Base-by-base conservation (phyloP, 1,140 invertebrate species). In the Conus ventricosus region DNA sequence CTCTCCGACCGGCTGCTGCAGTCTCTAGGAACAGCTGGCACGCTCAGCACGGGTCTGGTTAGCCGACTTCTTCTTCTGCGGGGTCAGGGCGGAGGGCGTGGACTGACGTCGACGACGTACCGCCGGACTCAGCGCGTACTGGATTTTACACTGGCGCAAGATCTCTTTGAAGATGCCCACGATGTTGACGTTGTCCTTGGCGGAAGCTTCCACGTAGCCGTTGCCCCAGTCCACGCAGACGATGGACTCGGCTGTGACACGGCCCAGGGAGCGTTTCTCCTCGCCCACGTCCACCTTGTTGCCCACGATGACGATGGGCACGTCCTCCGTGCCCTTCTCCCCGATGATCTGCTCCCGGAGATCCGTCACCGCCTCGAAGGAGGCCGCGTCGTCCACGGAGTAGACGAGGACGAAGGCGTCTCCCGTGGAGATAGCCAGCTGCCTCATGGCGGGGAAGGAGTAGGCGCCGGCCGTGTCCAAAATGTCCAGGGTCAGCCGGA, bases 401-500 rank as follows among this genome's bases (percentile, higher is more conserved):
- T 98, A 98, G 13, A 98, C 98, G 51, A 99, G 95, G 75, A 98
- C 97, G 93, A 98, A 98, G 7, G 98, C 98, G 92, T 98, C 98
- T 80, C 93, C 97, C 1, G 97, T 98, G 91, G 97, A 97, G 94
- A 99, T 98, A 15, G 97, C 98, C n/a, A 99, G 96, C 51, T 97
- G 97, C 87, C 98, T 95, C 98, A 99, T 99, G 0, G 98, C 98
- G 0, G 98, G 98, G 39, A 99, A 99, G 94, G 98, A 97, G 89
- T 97, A 97, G 1, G 97, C 97, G 76, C 94, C 95, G n/a, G 97
- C 97, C 13, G 98, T 99, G 95, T 98, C 98, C 88, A 99, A 95
- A 93, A 99, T 98, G 93, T 94, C 92, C 39, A 94, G 82, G 4
- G 87, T 91, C 63, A 92, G 81, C 80, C 90, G 67, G n/a, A 87